A percentile compares a stretch with the other conserved stretches of the same genome.
Conservation (phyloP, 92 coral and sea anemone genomes). For the Epizoanthus stellaris region DNA sequence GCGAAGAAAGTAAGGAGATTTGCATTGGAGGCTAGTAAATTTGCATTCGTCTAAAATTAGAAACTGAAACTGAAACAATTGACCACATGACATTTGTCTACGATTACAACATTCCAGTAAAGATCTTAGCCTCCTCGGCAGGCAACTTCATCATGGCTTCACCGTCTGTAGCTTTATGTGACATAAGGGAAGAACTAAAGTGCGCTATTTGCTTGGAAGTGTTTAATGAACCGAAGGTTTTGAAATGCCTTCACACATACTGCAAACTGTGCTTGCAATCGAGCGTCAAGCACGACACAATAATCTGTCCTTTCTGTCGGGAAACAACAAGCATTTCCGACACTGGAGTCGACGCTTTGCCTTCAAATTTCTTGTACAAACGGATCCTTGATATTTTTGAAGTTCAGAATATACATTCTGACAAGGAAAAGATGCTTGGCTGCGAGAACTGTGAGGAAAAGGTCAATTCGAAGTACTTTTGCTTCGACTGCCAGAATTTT, state of each 20-base stretch:
- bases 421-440: conserved; percentile 11
- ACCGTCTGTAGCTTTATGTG: not conserved
- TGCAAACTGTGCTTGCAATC: conserved; percentile 29
- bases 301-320: conserved; percentile 29
- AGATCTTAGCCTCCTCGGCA: too few species aligned
- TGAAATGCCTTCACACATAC: conserved; percentile 37
- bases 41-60: too few species aligned
- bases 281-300: not conserved
- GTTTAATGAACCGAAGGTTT: conserved; percentile 21
- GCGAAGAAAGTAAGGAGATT: too few species aligned
- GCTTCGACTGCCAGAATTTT: conserved; percentile 43
- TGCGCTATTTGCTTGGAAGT: conserved; percentile 28
- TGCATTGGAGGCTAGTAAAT: too few species aligned
- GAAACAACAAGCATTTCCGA: conserved; percentile 23
- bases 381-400: conserved; percentile 32
- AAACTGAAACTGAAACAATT: too few species aligned
- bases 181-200: conserved; percentile 26
- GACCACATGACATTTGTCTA: too few species aligned
- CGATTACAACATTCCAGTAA: too few species aligned
- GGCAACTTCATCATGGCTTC: conserved; percentile 25
- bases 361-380: conserved; percentile 31
- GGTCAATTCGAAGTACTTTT: conserved; percentile 9
- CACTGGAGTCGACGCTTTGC: conserved; percentile 28
- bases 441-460: conserved; percentile 42
- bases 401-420: conserved; percentile 1